These are phyloP conservation scores for Poeciliopsis paucimaculata DNA, from an alignment of 2,797 vertebrate species.

Conservation along the genomic window DNA sequence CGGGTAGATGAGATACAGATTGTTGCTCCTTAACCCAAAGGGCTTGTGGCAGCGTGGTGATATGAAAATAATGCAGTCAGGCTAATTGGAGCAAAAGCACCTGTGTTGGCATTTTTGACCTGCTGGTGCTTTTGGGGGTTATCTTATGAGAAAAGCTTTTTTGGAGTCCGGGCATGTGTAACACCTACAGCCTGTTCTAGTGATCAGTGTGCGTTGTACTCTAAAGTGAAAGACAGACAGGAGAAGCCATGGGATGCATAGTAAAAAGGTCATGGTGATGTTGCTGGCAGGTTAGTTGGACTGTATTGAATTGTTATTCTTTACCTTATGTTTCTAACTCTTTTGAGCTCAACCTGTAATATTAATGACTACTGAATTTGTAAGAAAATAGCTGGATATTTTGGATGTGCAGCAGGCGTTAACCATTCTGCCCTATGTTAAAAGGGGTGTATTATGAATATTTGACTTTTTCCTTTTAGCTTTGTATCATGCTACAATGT, in stretches of 20 bases:
- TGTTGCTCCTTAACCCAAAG: constrained; percentile 53
- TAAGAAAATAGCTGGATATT: neutral
- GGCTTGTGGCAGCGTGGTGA: constrained; percentile 61
- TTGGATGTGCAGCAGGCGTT: neutral
- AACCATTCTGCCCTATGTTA: neutral
- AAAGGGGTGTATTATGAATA: neutral
- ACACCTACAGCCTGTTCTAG: constrained; percentile 43
- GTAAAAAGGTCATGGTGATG: constrained; percentile 51
- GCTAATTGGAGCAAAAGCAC: constrained; percentile 64
- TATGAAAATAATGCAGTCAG: constrained; percentile 58
- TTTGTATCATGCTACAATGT: too few species aligned
- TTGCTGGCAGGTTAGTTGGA: constrained; percentile 27
- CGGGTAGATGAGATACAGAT: constrained; percentile 44
- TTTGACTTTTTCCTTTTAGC: too few species aligned
- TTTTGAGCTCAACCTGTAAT: constrained; percentile 2
- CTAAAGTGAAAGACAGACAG: constrained; percentile 46
- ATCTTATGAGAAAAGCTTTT: constrained; percentile 42
- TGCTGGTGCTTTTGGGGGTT: constrained; percentile 34
- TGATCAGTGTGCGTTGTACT: constrained; percentile 51
- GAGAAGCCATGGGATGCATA: constrained; percentile 44
- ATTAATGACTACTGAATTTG: constrained; percentile 4
- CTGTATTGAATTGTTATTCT: constrained; percentile 21
- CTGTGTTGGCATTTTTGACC: constrained; percentile 51
- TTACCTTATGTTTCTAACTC: neutral
- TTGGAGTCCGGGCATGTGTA: constrained; percentile 56